These are phyloP conservation scores for Rosalia funebris DNA, from an alignment of 2,888 invertebrate genomes.

Conservation along the genomic window DNA sequence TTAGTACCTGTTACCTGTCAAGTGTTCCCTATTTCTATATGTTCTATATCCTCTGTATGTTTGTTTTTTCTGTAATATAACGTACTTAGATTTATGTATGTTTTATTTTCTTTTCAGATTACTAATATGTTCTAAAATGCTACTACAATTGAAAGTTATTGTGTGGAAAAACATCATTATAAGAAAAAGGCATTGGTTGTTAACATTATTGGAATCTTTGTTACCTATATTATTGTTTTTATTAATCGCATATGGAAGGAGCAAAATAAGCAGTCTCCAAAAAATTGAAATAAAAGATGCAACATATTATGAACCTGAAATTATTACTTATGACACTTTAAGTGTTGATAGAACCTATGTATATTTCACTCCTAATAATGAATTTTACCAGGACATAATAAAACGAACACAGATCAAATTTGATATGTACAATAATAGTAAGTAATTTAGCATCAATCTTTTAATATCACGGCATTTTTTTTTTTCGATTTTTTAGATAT, in stretches of 20 bases:
- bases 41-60: no score
- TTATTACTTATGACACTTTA: constrained; percentile 32
- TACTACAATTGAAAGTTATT: constrained; percentile 52
- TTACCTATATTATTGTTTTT: constrained; percentile 58
- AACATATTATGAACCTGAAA: constrained; percentile 46
- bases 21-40: no score
- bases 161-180: constrained; percentile 59
- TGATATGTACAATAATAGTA: constrained; percentile 54
- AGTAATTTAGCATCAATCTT: constrained; percentile 29
- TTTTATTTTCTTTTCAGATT: no score
- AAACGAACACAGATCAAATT: constrained; percentile 53
- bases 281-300: constrained; percentile 52
- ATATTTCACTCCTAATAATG: constrained; percentile 54
- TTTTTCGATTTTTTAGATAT: constrained; percentile 48
- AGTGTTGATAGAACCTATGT: constrained; percentile 43
- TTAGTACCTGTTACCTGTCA: no score
- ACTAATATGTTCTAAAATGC: no score
- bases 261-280: constrained; percentile 56
- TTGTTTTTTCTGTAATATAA: no score
- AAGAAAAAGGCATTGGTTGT: constrained; percentile 57
- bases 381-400: constrained; percentile 53
- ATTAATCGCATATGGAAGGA: constrained; percentile 57
- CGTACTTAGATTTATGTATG: no score
- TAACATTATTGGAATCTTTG: constrained; percentile 55
- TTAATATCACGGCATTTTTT: no score